Conservation (phyloP, 2,888 invertebrate genomes). For the Synergus umbraculus region DNA sequence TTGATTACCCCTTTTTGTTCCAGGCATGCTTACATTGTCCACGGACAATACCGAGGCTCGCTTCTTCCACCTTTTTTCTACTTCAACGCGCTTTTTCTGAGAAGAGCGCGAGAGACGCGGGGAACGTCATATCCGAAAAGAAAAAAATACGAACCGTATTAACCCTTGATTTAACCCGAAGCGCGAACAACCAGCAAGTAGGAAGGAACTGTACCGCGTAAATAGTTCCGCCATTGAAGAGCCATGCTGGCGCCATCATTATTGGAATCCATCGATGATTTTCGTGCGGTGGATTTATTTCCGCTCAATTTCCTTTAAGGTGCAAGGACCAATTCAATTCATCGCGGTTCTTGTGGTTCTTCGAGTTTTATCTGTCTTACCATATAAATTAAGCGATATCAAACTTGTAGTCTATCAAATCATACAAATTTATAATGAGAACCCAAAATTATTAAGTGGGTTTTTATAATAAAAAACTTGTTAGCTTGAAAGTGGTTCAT, state of each 20-base stretch:
- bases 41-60: slow-evolving; percentile 60
- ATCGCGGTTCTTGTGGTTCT: neutral
- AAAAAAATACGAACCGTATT: neutral
- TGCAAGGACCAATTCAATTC: neutral
- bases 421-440: too few species aligned
- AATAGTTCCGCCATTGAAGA: neutral
- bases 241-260: neutral
- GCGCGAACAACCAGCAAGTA: neutral
- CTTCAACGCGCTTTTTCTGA: neutral
- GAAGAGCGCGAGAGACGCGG: neutral
- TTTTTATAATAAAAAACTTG: too few species aligned
- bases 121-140: neutral
- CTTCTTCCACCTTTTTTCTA: neutral
- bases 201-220: neutral
- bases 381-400: too few species aligned
- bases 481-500: too few species aligned
- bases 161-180: neutral
- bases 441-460: too few species aligned
- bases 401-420: too few species aligned
- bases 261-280: neutral
- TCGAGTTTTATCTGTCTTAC: too few species aligned
- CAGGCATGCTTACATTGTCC: slow-evolving; percentile 65
- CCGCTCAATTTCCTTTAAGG: neutral
- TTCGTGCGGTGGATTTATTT: neutral
- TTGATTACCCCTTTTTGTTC: slow-evolving; percentile 69